Evolutionary conservation across 2,113 vertebrate species (phyloP), one percentile per base, ranked within the genome.

Genomic region (Calidris pugnax): DNA sequence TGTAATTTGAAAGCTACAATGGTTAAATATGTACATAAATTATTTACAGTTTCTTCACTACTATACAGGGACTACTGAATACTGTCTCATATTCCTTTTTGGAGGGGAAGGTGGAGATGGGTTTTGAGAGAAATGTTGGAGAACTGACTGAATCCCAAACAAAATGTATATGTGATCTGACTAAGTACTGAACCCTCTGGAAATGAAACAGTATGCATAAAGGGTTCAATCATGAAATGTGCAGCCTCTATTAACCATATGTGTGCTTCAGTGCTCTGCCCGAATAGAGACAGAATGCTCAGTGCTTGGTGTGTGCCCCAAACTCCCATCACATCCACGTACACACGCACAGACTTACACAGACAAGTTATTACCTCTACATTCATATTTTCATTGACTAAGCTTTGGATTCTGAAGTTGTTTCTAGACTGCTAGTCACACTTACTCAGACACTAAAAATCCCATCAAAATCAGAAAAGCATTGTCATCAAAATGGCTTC

Each of bases 271-370:
- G n/a, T 19, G 37, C 13, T 39, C 28, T 68, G 23, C 9, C 73
- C 53, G 32, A 94, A 51, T 10, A 64, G 50, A 77, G 14, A n/a
- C 3, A 73, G 17, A 63, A 64, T 3, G 9, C 5, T 7, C 28
- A 59, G 22, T 9, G 8, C 9, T 59, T 56, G 30, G 5, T 21
- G 55, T 77, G 47, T 64, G 8, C 12, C 33, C 30, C 37, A n/a
- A 66, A 4, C 22, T 72, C 10, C 16, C 10, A 45, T 17, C 37
- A 37, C 32, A 50, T 27, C 20, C 4, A 19, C 5, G 6, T 9
- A 4, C 10, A 50, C 13, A 4, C 2, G 5, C 8, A 35, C 19
- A 21, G 2, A 21, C 4, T 33, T 19, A 41, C 4, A 10, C 3
- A 16, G 30, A 6, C 14, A 37, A 51, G 8, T 32, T 75, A 21